phyloP scores from a whole-genome alignment of 2,797 vertebrate genomes.

The Clangula hyemalis region DNA sequence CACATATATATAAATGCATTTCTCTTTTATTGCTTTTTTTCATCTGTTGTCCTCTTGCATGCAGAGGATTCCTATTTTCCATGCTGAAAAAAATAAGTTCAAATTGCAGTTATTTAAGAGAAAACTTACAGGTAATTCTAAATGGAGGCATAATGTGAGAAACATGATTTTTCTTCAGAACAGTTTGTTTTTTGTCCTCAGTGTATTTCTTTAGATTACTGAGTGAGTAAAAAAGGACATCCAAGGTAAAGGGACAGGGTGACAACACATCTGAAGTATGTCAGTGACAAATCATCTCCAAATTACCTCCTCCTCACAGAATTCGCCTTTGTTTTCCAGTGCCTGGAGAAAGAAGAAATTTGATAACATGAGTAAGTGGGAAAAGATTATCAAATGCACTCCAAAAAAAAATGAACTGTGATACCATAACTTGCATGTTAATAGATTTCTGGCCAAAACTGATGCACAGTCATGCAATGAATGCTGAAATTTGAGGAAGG shows the following conservation, averaged over 20 bases:
- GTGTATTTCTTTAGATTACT: not conserved
- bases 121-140: not conserved
- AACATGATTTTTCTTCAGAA: not conserved
- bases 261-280: not conserved
- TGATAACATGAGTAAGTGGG: not conserved
- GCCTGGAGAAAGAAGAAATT: slow-evolving; percentile 5
- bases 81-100: not conserved
- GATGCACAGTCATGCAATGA: not conserved
- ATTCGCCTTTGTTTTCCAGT: slow-evolving; percentile 34
- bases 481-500: not conserved
- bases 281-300: not conserved
- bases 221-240: not conserved
- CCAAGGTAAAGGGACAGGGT: not conserved
- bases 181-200: not conserved
- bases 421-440: not conserved
- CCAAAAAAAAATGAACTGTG: not conserved
- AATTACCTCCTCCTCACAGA: not conserved
- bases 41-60: not conserved
- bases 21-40: not conserved
- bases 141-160: not conserved
- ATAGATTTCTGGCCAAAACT: not conserved
- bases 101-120: not conserved
- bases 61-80: not conserved
- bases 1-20: not conserved
- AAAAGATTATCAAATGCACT: not conserved